phyloP scores from a whole-genome alignment of 2,888 invertebrate species.

The Sarcophaga variegata region DNA sequence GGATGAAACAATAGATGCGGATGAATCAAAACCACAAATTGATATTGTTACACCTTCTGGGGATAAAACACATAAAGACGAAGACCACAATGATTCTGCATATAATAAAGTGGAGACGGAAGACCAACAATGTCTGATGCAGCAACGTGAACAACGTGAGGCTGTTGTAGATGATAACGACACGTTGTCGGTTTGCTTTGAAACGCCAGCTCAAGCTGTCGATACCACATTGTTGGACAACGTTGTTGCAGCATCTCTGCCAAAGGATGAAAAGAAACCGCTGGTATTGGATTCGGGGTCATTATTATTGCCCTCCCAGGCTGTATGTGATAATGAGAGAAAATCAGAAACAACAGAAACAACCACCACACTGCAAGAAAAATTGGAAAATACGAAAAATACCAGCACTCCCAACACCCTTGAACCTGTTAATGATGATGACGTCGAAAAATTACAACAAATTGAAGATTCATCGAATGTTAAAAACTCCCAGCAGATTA shows the following conservation, averaged over 20 bases:
- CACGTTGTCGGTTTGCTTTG: slow-evolving; percentile 55
- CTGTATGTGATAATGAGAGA: slow-evolving; percentile 48
- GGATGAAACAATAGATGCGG: slow-evolving; percentile 49
- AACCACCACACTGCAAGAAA: not conserved
- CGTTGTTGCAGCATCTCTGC: slow-evolving; percentile 28
- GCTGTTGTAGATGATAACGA: slow-evolving; percentile 54
- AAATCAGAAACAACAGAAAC: slow-evolving; percentile 8
- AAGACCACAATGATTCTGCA: slow-evolving; percentile 62
- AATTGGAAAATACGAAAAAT: not conserved
- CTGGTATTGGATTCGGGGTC: slow-evolving; percentile 13
- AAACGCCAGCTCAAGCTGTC: slow-evolving; percentile 31
- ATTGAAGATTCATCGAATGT: not conserved
- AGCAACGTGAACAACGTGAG: slow-evolving; percentile 25
- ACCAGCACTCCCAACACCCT: not conserved
- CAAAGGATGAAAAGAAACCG: slow-evolving; percentile 62
- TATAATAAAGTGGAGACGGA: slow-evolving; percentile 14
- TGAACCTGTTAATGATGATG: not conserved
- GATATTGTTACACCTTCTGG: not conserved
- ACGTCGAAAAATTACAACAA: not conserved
- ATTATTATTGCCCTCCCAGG: not conserved
- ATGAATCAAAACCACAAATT: slow-evolving; percentile 29
- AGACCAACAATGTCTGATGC: slow-evolving; percentile 6
- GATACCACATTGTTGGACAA: slow-evolving; percentile 43
- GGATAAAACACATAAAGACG: slow-evolving; percentile 44
- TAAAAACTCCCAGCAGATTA: not conserved